Base-by-base conservation (phyloP, 2,888 invertebrate species). In the Nebria salina region DNA sequence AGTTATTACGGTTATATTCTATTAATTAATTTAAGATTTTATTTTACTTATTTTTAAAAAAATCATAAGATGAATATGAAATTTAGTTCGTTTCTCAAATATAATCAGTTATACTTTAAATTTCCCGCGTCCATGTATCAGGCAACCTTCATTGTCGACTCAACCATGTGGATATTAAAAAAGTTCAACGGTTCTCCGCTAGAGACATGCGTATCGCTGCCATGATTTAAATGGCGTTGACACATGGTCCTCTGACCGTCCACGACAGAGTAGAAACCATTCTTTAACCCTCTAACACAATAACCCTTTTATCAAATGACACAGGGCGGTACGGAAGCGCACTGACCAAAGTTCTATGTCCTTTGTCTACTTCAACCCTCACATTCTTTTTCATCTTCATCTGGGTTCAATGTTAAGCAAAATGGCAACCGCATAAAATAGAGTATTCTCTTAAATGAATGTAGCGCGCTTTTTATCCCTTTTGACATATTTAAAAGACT, bases 181-280 rank as follows among this genome's bases (percentile, higher is more conserved):
- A 86, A 87, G 85, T 88, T 88, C 86, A 84, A 84, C 86, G 84
- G 85, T 86, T 85, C 84, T 83, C 87, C 88, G 87, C 85, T 84
- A 87, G 88, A 85, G 84, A 86, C 86, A 85, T 84, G 83, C 82
- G 42, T 77, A 83, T 84, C 84, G 84, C 80, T 72, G 83, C 76
- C 75, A 80, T 82, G 82, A 77, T 82, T 81, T 81, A 81, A 73
- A 81, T 81, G 81, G 81, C 76, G 80, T 42, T 65, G 54, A 75
- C 75, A 70, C 68, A 66, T 43, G 75, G 68, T 54, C 26, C 68
- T 41, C 68, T 42, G 43, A 8, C 20, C 70, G 42, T 15, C 20
- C 70, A 54, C 43, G 77, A 54, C 43, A 42, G 43, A 42, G 66
- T 73, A 65, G 66, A 68, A 66, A 42, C 66, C 75, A 81, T 81